phyloP scores from a whole-genome alignment of 2,113 vertebrate genomes.

The Thomomys bottae region DNA sequence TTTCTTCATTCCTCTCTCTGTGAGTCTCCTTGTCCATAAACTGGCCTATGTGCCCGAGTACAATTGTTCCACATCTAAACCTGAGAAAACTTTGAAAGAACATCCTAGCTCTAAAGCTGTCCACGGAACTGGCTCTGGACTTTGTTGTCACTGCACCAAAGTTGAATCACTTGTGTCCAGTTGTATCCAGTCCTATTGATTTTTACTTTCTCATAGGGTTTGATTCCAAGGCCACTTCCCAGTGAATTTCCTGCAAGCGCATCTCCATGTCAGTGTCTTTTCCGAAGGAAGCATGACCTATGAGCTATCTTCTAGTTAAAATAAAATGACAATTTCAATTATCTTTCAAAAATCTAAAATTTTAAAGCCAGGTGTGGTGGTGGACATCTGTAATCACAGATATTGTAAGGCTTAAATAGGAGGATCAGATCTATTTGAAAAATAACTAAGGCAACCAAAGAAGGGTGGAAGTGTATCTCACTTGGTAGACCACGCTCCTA shows the following conservation, averaged over 20 bases:
- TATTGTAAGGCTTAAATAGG: too few relatives aligned
- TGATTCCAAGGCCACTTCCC: background rate
- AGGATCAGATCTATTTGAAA: too few relatives aligned
- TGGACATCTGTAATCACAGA: too few relatives aligned
- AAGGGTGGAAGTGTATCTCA: too few relatives aligned
- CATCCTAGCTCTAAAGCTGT: background rate
- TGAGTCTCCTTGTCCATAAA: background rate
- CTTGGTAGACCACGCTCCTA: too few relatives aligned
- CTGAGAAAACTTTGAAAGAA: slow-evolving; percentile 13
- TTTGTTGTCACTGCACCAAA: background rate
- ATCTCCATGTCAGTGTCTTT: slow-evolving; percentile 7
- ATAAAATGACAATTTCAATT: slow-evolving; percentile 90
- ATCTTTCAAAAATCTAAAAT: slow-evolving; percentile 80
- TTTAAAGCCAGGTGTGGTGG: slow-evolving; percentile 79
- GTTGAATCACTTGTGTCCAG: background rate
- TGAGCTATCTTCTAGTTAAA: slow-evolving; percentile 85
- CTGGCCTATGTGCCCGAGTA: background rate
- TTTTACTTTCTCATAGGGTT: background rate
- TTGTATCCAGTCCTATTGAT: background rate
- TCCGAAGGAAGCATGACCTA: background rate
- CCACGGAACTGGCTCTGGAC: background rate
- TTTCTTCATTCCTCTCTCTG: background rate
- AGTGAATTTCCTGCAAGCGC: background rate
- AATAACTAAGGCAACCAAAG: too few relatives aligned
- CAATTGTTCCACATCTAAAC: background rate